Evolutionary conservation across 2,113 vertebrate species (phyloP).

Genomic region (Aldabrachelys gigantea): DNA sequence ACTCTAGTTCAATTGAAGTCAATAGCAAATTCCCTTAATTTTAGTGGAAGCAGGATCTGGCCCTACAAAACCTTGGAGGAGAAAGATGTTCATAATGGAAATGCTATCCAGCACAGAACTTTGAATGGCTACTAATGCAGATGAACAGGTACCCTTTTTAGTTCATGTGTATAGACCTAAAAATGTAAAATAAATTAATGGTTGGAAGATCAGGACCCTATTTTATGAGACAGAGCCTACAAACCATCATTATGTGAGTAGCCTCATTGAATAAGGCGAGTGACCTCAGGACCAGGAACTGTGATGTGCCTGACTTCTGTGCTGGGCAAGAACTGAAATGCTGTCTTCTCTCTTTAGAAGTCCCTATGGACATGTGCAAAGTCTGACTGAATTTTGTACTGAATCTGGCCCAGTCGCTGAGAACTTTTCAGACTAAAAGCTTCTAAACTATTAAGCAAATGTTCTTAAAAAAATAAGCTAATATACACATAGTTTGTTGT

Average conservation of each 20-base stretch:
- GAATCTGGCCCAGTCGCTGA: neutral
- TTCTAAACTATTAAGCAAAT: neutral
- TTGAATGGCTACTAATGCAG: no score
- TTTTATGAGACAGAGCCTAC: neutral
- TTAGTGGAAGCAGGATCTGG: neutral
- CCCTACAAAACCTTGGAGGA: neutral
- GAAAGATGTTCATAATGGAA: neutral
- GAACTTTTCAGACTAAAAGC: neutral
- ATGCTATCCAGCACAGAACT: neutral
- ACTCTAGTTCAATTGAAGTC: neutral
- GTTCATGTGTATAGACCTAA: neutral
- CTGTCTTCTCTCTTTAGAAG: neutral
- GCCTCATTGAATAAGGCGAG: neutral
- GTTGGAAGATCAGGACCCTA: neutral
- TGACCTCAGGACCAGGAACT: neutral
- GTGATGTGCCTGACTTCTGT: neutral
- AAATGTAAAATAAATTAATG: neutral
- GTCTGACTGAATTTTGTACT: neutral
- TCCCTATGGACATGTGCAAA: neutral
- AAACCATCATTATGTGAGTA: neutral
- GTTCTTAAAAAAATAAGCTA: neutral
- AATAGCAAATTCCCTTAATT: neutral
- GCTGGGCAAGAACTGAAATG: neutral
- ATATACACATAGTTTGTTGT: neutral
- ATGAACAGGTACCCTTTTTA: neutral